Base-by-base conservation (phyloP, 2,797 vertebrate genomes). In the Rhinatrema bivittatum region DNA sequence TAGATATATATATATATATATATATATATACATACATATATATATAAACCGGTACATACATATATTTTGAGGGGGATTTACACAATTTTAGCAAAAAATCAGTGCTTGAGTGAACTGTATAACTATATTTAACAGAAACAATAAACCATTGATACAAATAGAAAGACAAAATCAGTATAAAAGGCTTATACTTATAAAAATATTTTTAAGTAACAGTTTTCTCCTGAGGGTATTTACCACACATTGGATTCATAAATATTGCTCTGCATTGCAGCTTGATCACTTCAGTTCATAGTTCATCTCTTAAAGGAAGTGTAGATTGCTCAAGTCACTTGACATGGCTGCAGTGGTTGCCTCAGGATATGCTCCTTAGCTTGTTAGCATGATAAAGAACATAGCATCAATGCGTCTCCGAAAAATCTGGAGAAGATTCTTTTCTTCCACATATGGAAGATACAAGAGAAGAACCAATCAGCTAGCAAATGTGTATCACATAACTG, bases 361-460 rank as follows among this genome's bases (percentile, higher is more conserved):
- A 51, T 62, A 63, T 28, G 46, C 58, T 67, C 60, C 74, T 36
- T 67, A 70, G 65, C 40, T 62, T 70, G 72, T 63, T 58, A 73
- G 76, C 73, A 50, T 57, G 62, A 79, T 50, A 59, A 69, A 32
- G 53, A 73, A 77, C 49, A 79, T 56, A 68, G 79, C 87, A 79
- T 86, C 77, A 84, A 79, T 33, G 80, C 79, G 84, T 83, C 94
- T 93, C 93, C 92, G 74, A 83, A 93, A 96, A 97, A 99, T 93
- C 88, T 90, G 93, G 93, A 97, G 94, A 91, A 94, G 85, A 89
- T 88, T 93, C 73, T 79, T 73, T 85, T 97, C 91, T 99, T 99
- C 96, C 94, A 99, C 91, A 97, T 97, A 97, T 99, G 94, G 88
- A 98, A 98, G 93, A 93, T 88, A 89, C 52, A 80, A 86, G 79